Conservation (phyloP, 2,797 vertebrate genomes). For the Bothrops alternatus region DNA sequence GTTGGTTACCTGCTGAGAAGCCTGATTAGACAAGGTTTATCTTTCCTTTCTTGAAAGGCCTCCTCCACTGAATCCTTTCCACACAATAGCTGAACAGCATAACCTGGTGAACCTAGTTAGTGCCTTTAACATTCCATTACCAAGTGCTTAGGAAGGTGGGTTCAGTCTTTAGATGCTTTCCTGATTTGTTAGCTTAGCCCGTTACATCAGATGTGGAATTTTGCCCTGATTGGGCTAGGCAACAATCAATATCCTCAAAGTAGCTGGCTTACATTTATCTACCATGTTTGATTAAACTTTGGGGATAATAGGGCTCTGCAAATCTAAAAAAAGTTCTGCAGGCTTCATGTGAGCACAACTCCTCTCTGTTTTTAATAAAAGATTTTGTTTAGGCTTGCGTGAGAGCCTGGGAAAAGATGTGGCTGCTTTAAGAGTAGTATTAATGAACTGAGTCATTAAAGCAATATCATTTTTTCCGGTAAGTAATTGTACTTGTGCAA, state of each 20-base stretch:
- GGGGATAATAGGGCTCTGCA: background rate
- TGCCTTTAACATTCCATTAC: background rate
- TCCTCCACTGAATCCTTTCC: background rate
- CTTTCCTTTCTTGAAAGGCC: background rate
- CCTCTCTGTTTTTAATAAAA: background rate
- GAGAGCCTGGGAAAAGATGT: background rate
- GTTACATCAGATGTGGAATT: background rate
- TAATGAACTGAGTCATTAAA: background rate
- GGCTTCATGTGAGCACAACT: background rate
- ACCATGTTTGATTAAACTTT: background rate
- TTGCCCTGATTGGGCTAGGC: background rate
- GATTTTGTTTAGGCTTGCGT: background rate
- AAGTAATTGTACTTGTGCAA: background rate
- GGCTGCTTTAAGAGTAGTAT: background rate
- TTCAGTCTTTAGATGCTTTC: background rate
- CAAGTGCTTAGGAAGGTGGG: background rate
- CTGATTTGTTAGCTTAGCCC: background rate
- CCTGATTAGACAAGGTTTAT: background rate
- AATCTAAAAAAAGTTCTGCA: background rate
- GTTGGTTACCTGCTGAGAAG: background rate
- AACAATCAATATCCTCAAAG: background rate
- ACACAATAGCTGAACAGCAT: background rate
- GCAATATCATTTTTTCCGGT: background rate
- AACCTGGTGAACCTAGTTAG: background rate
- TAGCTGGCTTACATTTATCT: background rate